These are phyloP conservation scores for Mystacides longicornis DNA, from an alignment of 2,888 invertebrate species.

Conservation along the genomic window DNA sequence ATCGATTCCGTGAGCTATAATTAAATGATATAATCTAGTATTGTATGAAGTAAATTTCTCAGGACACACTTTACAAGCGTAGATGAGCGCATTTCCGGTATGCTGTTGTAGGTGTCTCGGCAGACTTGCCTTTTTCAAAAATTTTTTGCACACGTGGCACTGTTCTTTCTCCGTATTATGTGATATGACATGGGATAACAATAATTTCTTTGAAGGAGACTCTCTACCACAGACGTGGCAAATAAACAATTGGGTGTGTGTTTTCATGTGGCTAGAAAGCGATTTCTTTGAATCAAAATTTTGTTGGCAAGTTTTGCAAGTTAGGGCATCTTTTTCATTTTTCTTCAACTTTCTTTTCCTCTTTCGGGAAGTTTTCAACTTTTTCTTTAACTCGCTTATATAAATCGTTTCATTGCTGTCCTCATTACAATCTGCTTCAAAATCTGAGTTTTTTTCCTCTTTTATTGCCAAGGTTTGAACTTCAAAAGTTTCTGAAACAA, in stretches of 20 bases:
- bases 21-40: slow-evolving; percentile 17
- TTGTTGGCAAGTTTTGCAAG: slow-evolving; percentile 3
- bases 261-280: neutral
- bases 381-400: too few species aligned
- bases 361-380: too few species aligned
- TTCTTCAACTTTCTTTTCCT: too few species aligned
- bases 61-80: slow-evolving; percentile 20
- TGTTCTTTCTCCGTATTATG: slow-evolving; percentile 4
- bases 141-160: slow-evolving; percentile 6
- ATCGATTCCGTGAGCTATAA: slow-evolving; percentile 12
- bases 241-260: slow-evolving; percentile 2
- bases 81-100: slow-evolving; percentile 5
- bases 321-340: neutral
- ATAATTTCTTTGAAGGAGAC: neutral
- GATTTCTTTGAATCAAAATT: neutral
- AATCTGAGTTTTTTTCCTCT: too few species aligned
- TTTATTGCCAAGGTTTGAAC: too few species aligned
- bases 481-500: too few species aligned
- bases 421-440: too few species aligned
- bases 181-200: slow-evolving; percentile 2
- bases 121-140: slow-evolving; percentile 5
- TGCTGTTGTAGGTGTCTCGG: slow-evolving; percentile 5
- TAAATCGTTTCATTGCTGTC: too few species aligned
- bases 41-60: slow-evolving; percentile 19
- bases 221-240: slow-evolving; percentile 7